A percentile compares a stretch with the other conserved stretches of the same genome.
These are phyloP conservation scores for Aurelia sp. DNA, from an alignment of 30 jellyfish, hydroid and myxozoan species.

Conservation along the genomic window DNA sequence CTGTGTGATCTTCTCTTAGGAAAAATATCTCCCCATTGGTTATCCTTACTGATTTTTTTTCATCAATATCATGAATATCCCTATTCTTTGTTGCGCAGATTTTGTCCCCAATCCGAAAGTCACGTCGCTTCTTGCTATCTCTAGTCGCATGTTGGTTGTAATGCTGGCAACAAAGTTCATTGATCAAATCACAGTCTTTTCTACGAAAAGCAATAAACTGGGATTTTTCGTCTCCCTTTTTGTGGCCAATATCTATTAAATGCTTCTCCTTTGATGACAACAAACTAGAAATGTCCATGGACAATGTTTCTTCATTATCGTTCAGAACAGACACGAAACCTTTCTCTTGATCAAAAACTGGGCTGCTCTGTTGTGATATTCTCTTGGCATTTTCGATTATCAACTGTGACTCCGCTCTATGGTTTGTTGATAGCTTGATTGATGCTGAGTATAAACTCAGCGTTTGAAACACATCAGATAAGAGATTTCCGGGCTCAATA, in stretches of 20 bases:
- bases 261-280: not conserved
- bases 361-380: conserved; percentile 1
- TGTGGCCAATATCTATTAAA: conserved; percentile 1
- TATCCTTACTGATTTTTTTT: not conserved
- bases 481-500: conserved; percentile 20
- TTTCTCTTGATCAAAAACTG: not conserved
- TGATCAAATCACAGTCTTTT: conserved; percentile 33
- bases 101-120: conserved; percentile 20
- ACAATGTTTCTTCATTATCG: not conserved
- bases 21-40: conserved; percentile 35
- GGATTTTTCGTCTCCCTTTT: conserved; percentile 9
- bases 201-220: conserved; percentile 25
- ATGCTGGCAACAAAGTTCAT: conserved; percentile 29
- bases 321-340: conserved; percentile 4
- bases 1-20: conserved; percentile 13
- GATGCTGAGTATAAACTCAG: not conserved
- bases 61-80: conserved; percentile 3
- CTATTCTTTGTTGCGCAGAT: conserved; percentile 17
- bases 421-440: conserved; percentile 3
- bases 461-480: conserved; percentile 8
- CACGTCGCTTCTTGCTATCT: conserved; percentile 13
- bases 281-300: not conserved
- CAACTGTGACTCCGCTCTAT: conserved; percentile 20
- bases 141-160: conserved; percentile 10
- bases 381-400: conserved; percentile 3